phyloP scores from a whole-genome alignment of 2,888 invertebrate genomes.

The Oscheius onirici region DNA sequence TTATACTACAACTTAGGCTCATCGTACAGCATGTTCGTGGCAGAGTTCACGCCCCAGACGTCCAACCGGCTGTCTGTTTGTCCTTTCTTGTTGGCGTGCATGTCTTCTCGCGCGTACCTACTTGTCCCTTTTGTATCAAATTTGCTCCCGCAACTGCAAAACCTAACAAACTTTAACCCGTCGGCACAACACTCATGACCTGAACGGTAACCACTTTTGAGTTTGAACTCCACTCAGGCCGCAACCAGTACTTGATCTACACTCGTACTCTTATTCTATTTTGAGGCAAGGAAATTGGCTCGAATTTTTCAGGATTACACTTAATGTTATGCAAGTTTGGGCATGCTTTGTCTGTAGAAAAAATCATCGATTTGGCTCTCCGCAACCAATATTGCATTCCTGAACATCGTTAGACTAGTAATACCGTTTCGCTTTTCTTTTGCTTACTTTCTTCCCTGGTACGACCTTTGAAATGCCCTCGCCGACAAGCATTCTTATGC shows the following conservation, averaged over 20 bases:
- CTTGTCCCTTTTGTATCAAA: slow-evolving; percentile 27
- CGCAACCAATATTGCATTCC: too few species aligned
- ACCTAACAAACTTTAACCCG: slow-evolving; percentile 1
- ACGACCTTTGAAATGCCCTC: slow-evolving; percentile 1
- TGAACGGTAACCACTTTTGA: slow-evolving; percentile 24
- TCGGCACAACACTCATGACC: slow-evolving; percentile 23
- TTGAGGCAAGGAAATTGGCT: too few species aligned
- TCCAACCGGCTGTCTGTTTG: slow-evolving; percentile 29
- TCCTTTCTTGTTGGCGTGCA: slow-evolving; percentile 29
- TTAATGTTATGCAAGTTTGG: too few species aligned
- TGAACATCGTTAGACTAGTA: not conserved
- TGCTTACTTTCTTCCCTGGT: not conserved
- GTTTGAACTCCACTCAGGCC: not conserved
- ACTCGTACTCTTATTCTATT: too few species aligned
- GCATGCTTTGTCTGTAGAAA: too few species aligned
- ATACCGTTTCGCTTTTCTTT: not conserved
- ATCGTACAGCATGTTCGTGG: slow-evolving; percentile 3
- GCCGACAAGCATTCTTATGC: slow-evolving; percentile 10
- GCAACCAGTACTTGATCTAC: not conserved
- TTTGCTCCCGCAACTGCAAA: slow-evolving; percentile 27
- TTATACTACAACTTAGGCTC: slow-evolving; percentile 9
- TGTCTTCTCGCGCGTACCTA: slow-evolving; percentile 29
- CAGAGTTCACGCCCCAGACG: slow-evolving; percentile 32
- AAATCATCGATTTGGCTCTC: too few species aligned
- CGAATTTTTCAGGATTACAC: too few species aligned